Evolutionary conservation across 2,113 vertebrate genomes (phyloP), one percentile per base, ranked within the genome.

Genomic region (Noctilio leporinus): DNA sequence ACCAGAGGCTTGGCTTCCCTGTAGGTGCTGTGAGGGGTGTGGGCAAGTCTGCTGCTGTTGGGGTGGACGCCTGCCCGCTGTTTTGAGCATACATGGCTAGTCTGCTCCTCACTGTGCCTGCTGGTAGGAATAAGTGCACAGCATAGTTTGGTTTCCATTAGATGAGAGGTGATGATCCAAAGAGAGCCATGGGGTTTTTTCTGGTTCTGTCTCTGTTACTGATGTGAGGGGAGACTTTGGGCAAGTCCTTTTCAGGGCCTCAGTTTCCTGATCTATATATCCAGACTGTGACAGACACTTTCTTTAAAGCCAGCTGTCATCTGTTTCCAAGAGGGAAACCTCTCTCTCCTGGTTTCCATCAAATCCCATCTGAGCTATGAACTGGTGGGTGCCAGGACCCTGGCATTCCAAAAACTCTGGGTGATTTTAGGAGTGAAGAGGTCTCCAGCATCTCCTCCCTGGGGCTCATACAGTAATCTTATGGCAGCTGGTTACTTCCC

Each of bases 71-170:
- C 73, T 33, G 28, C 20, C 76, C 26, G 72, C 59, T 38, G 22
- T 38, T 81, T n/a, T 26, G 83, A 85, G 87, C 19, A 6, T 7
- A 24, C 53, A 69, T 40, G 72, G n/a, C 24, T 22, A 1, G n/a
- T 81, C 35, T 35, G 12, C 24, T 38, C 16, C 0, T 86, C 4
- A 0, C 0, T 10, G 17, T 0, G 10, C 33, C 67, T 35, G 90
- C 24, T 3, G 16, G 6, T 1, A 30, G 40, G 57, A 38, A 17
- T 7, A 43, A 45, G 20, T n/a, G 62, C 80, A 57, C 53, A 67
- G 40, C 0, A 3, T 3, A 7, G 16, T n/a, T 35, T 20, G n/a
- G 64, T 82, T 47, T 90, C 22, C 33, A 11, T 40, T 38, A 38
- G 59, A 7, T n/a, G 10, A 15, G 62, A 94, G 40, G 17, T 20